These are phyloP conservation scores for Frankliniella fusca DNA, from an alignment of 2,888 invertebrate genomes.

Conservation along the genomic window DNA sequence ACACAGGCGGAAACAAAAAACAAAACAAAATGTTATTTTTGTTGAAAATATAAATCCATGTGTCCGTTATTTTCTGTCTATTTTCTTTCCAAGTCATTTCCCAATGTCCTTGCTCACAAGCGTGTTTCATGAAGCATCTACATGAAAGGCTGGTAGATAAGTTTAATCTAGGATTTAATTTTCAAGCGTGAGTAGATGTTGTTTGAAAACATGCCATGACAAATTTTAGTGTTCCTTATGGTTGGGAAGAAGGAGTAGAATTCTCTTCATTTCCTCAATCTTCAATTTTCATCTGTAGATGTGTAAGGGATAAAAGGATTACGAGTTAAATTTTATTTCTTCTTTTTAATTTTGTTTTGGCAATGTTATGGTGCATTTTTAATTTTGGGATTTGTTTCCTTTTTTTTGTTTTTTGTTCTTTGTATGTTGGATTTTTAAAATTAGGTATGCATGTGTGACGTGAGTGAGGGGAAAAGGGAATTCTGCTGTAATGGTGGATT, in stretches of 20 bases:
- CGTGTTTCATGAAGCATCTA: background rate
- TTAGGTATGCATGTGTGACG: background rate
- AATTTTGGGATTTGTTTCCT: background rate
- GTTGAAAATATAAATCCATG: constrained; percentile 25
- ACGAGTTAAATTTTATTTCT: background rate
- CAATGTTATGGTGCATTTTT: background rate
- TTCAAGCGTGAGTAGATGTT: background rate
- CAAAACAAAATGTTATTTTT: constrained; percentile 20
- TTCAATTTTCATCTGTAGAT: background rate
- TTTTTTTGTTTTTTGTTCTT: background rate
- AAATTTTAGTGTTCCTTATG: background rate
- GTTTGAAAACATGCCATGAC: background rate
- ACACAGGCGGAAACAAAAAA: constrained; percentile 10
- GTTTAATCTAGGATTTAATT: background rate
- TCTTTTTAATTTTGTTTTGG: background rate
- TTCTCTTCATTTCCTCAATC: background rate
- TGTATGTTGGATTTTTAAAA: background rate
- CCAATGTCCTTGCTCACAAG: background rate
- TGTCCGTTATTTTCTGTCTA: background rate
- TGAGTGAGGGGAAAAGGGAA: background rate
- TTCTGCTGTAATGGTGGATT: background rate
- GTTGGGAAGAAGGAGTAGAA: background rate
- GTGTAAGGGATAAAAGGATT: no score
- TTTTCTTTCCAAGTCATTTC: background rate
- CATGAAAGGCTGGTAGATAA: background rate